Evolutionary conservation across 1,140 invertebrate genomes (phyloP), one percentile per base, ranked within the genome.

Genomic region (Goniozus legneri): DNA sequence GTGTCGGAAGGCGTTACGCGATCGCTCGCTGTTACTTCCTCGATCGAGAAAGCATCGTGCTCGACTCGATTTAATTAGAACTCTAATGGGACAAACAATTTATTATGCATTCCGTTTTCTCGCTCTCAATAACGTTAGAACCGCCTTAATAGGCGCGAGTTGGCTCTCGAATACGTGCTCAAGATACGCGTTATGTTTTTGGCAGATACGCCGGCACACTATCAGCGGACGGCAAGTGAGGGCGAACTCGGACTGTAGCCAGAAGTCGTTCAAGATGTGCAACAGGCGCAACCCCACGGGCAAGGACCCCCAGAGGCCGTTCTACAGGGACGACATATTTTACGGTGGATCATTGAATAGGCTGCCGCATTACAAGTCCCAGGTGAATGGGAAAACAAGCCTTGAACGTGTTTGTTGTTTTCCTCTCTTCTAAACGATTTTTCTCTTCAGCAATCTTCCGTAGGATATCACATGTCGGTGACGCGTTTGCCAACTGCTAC

Each of bases 241-340:
- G 58, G 65, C 76, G 35, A 61, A 77, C 49, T 71, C 70, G 37
- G 71, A 69, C 32, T 64, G 61, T 15, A 76, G 72, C 53, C 66
- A 73, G 41, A 73, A 69, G 30, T 75, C 69, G 10, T 44, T 67
- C n/a, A 70, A 62, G 41, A 35, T 49, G 31, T 42, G 59, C 6
- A 63, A 64, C 31, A 64, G 68, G 40, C 62, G 67, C 30, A 69
- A 62, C 44, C 64, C 58, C 2, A 31, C 65, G 2, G 67, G 60
- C 8, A 73, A 71, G 46, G 74, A 75, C 53, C 68, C 70, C 3
- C 82, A 84, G 15, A 73, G 88, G 35, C 88, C 89, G 13, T 78
- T 92, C 62, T 91, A 92, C 67, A 78, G 90, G 49, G 89, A 93
- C 62, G 92, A 94, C 61, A 91, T 92, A 44, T 94, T 93, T 79